Evolutionary conservation across 1,140 invertebrate genomes (phyloP), one percentile per base, ranked within the genome.

Genomic region (Lamellibrachia luymesi): DNA sequence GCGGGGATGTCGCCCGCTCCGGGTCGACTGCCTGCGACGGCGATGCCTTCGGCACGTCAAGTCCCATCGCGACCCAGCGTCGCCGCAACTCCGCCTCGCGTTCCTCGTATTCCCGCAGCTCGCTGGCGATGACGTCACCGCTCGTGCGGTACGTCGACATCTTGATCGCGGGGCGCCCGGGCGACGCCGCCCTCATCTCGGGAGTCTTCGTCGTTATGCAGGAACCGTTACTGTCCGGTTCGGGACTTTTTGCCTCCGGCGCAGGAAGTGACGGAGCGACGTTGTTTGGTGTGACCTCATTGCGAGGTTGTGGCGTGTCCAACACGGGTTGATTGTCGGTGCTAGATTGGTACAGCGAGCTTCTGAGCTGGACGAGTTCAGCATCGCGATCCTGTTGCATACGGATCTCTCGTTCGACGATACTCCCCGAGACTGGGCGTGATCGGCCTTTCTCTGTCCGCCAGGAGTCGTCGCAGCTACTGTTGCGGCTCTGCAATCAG

Each of bases 361-460:
- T n/a, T 38, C 50, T n/a, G 90, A 49, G 90, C n/a, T 50, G 90
- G 8, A 13, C 50, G 90, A 97, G 95, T 94, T 97, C 97, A 93
- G 97, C 97, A 94, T 97, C 97, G 89, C 97, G 94, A 92, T 97
- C 97, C 92, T 95, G 95, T 4, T 96, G 95, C 50, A 97, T 93
- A 91, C 97, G 95, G 89, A 97, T 97, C 94, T 97, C 97, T 52
- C 97, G 94, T 94, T 97, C 97, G 93, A 97, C 97, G 13, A 97
- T 97, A 27, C 97, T 97, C 95, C 97, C 97, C 13, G 17, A 22
- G 64, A 22, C 13, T 2, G 17, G 91, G 89, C 91, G 91, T 4
- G 51, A 17, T 4, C 22, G 13, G 25, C 22, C 91, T n/a, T 91
- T 91, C 8, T 91, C 22, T 51, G 49, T 91, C 91, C 64, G 64